These are phyloP conservation scores for Quadroppia sp. DNA, from an alignment of 2,888 invertebrate genomes.

Conservation along the genomic window DNA sequence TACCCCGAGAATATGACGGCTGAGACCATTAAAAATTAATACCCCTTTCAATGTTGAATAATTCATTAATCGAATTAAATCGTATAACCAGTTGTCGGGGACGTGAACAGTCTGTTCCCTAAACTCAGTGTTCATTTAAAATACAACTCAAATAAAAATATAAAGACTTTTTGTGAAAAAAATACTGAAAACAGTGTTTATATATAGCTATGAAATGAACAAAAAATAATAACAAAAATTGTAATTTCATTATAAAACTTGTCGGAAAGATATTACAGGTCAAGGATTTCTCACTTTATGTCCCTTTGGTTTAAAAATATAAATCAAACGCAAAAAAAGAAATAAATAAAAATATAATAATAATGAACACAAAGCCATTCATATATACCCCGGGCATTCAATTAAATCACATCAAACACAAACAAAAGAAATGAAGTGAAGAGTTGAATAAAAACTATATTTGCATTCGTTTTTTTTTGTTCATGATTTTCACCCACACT, in stretches of 20 bases:
- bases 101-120: not conserved
- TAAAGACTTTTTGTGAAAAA: not conserved
- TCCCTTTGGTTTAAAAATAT: not conserved
- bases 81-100: not conserved
- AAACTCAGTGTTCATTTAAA: not conserved
- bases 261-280: not conserved
- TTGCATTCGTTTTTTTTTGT: not conserved
- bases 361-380: too few relatives aligned
- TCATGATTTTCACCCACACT: slow-evolving; percentile 1
- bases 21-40: not conserved
- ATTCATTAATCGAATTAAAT: not conserved
- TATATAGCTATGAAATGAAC: not conserved
- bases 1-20: not conserved
- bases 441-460: not conserved
- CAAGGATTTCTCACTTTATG: not conserved
- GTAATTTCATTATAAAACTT: not conserved
- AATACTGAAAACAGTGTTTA: not conserved
- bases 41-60: not conserved
- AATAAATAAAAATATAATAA: too few relatives aligned
- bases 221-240: not conserved
- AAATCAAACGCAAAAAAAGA: not conserved
- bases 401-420: too few relatives aligned
- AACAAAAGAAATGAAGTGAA: not conserved
- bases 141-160: not conserved
- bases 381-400: too few relatives aligned